Evolutionary conservation across 2,113 vertebrate species (phyloP), one percentile per base, ranked within the genome.

Genomic region (Oenanthe melanoleuca): DNA sequence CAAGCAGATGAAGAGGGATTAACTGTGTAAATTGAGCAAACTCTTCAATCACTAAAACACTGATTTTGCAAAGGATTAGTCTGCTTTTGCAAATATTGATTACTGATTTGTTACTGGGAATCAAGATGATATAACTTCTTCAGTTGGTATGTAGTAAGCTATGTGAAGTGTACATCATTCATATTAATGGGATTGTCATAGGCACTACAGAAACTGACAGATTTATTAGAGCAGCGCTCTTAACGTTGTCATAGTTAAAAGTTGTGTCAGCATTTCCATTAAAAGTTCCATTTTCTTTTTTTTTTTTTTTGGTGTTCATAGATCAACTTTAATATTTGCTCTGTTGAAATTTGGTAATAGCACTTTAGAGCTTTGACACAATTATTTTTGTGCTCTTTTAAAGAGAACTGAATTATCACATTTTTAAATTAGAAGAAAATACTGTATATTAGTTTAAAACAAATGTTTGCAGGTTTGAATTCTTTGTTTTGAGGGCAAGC

Each of bases 11-110:
- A 98, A 98, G 97, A 98, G 98, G 98, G 98, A 98, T 98, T 98
- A 98, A 98, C 97, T 98, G 96, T 98, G 98, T 97, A 97, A 97
- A 98, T 97, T 98, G 98, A 98, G 97, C 97, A 98, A 98, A 98
- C 98, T 98, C 98, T 97, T 98, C 98, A 97, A 98, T 98, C 98
- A 98, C 95, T 89, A 97, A 97, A 96, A 93, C 95, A 97, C 97
- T 98, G 98, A 98, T 98, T 98, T 97, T 98, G 97, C 98, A 97
- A 98, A 98, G 98, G 98, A 98, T 98, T 98, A 98, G 97, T 94
- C 91, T 97, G 97, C 97, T 98, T 98, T 98, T 98, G 97, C 97
- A 98, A 98, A 98, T 98, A 98, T 98, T 98, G 98, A 98, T 98
- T 97, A 97, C 97, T 98, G 97, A 98, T 98, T 98, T 98, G 97